Evolutionary conservation across 2,888 invertebrate genomes (phyloP).

Genomic region (Apodemia duryi): DNA sequence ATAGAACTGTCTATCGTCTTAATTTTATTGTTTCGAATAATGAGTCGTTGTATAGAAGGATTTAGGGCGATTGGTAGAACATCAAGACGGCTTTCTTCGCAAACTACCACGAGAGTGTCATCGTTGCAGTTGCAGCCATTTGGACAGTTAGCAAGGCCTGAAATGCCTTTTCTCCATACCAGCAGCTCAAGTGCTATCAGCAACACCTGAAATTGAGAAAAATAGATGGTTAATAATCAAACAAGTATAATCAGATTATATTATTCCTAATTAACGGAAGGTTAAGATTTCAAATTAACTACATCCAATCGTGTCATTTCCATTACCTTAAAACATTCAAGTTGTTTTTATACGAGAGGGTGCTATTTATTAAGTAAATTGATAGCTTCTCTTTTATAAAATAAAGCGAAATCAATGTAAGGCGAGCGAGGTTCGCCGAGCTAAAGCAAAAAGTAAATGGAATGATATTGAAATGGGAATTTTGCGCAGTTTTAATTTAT

Average conservation of each 20-base stretch:
- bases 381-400: constrained; percentile 49
- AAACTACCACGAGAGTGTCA: constrained; percentile 91
- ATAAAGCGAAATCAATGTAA: constrained; percentile 56
- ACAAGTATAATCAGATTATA: not conserved
- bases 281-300: not conserved
- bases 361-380: constrained; percentile 44
- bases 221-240: constrained; percentile 2
- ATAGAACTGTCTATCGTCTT: constrained; percentile 93
- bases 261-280: not conserved
- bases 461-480: constrained; percentile 70
- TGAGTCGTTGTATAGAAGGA: constrained; percentile 91
- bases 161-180: constrained; percentile 64
- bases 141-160: constrained; percentile 89
- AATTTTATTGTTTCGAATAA: constrained; percentile 91
- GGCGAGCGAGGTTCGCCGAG: constrained; percentile 43
- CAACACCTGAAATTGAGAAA: constrained; percentile 59
- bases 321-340: constrained; percentile 6
- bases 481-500: constrained; percentile 76
- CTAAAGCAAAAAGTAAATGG: constrained; percentile 55
- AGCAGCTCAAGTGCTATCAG: constrained; percentile 58
- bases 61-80: constrained; percentile 94
- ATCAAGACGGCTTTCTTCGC: constrained; percentile 91
- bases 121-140: constrained; percentile 93
- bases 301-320: not conserved
- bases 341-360: constrained; percentile 38